Evolutionary conservation across 2,888 invertebrate species (phyloP).

Genomic region (Tetanocera ferruginea): DNA sequence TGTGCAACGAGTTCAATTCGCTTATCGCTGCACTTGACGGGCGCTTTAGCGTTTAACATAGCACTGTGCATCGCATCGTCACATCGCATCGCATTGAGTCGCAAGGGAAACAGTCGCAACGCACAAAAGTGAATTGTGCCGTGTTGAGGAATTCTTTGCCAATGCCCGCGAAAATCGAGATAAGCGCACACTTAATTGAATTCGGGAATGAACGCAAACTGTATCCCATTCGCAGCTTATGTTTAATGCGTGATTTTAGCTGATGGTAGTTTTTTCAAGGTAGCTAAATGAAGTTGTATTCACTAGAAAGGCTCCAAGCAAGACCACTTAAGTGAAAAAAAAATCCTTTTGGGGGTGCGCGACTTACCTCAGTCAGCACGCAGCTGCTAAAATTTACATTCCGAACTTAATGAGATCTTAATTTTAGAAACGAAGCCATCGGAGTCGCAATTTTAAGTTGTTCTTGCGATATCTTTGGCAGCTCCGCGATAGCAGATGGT

Average conservation of each 20-base stretch:
- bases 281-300: too few relatives aligned
- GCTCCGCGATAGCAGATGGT: constrained; percentile 47
- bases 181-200: constrained; percentile 39
- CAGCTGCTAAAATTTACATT: constrained; percentile 25
- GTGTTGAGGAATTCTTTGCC: constrained; percentile 21
- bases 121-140: not conserved
- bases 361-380: not conserved
- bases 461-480: constrained; percentile 50
- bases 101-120: not conserved
- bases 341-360: too few relatives aligned
- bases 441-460: constrained; percentile 48
- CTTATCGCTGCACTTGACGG: constrained; percentile 50
- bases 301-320: not conserved
- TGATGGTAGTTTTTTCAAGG: not conserved
- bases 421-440: constrained; percentile 48
- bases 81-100: not conserved
- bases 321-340: constrained; percentile 7
- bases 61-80: constrained; percentile 30
- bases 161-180: constrained; percentile 35
- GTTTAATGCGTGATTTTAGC: not conserved
- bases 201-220: constrained; percentile 2
- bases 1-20: constrained; percentile 42
- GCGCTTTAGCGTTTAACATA: constrained; percentile 43
- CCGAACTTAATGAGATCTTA: constrained; percentile 38
- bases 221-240: constrained; percentile 9